phyloP scores from a whole-genome alignment of 2,888 invertebrate genomes.

The Heliconius erato region DNA sequence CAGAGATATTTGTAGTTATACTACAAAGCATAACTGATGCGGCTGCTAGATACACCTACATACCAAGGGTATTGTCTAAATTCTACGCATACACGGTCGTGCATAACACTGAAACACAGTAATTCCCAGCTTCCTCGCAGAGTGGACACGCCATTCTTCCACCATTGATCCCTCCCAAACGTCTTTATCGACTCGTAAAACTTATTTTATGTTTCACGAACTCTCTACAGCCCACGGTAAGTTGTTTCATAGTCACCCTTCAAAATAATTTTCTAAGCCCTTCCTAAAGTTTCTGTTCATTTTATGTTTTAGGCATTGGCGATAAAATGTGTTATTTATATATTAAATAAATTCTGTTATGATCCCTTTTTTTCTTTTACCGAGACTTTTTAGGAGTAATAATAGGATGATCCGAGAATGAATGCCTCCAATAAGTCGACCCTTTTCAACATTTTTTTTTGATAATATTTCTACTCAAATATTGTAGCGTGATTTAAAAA shows the following conservation, averaged over 20 bases:
- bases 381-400: constrained; percentile 71
- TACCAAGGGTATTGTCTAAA: neutral
- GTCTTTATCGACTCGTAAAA: constrained; percentile 83
- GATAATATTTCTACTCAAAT: constrained; percentile 43
- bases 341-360: constrained; percentile 80
- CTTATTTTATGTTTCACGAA: constrained; percentile 79
- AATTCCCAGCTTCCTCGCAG: constrained; percentile 56
- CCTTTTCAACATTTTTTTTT: constrained; percentile 61
- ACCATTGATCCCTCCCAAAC: constrained; percentile 75
- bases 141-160: constrained; percentile 61
- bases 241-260: constrained; percentile 80
- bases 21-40: neutral
- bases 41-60: too few relatives aligned
- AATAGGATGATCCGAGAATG: constrained; percentile 78
- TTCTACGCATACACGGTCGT: neutral
- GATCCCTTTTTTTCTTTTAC: constrained; percentile 78
- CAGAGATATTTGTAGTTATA: neutral
- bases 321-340: constrained; percentile 76
- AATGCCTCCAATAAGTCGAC: constrained; percentile 77
- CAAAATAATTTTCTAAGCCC: constrained; percentile 80
- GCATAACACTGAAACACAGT: constrained; percentile 8
- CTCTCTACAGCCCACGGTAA: constrained; percentile 75
- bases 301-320: constrained; percentile 69
- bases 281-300: constrained; percentile 71
- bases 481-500: constrained; percentile 27